These are phyloP conservation scores for Yponomeuta sedellus DNA, from an alignment of 2,888 invertebrate species.

Conservation along the genomic window DNA sequence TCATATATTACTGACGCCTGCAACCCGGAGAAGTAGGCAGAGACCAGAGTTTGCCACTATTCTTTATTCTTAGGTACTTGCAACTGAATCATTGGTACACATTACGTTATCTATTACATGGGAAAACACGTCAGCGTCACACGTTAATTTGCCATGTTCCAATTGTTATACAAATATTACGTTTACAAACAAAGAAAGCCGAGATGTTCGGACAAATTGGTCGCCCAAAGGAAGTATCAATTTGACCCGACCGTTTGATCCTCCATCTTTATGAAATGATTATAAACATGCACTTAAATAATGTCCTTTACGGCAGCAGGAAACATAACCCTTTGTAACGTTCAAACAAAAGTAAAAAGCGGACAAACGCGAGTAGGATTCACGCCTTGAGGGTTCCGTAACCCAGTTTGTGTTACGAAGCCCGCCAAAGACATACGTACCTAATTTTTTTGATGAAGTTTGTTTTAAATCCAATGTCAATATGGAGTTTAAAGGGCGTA, in stretches of 20 bases:
- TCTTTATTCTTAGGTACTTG: not conserved
- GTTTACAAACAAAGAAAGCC: not conserved
- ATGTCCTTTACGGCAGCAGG: not conserved
- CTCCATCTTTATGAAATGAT: slow-evolving; percentile 1
- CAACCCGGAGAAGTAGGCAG: too few species aligned
- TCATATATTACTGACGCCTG: too few species aligned
- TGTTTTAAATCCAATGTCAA: too few species aligned
- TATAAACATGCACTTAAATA: not conserved
- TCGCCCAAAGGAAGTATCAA: not conserved
- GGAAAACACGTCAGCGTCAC: not conserved
- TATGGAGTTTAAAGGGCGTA: too few species aligned
- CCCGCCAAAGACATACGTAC: too few species aligned
- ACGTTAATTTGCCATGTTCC: not conserved
- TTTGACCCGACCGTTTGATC: not conserved
- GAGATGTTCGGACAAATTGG: not conserved
- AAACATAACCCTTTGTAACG: not conserved
- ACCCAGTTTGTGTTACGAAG: too few species aligned
- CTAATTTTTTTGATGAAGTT: too few species aligned
- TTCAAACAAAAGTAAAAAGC: not conserved
- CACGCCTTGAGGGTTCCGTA: too few species aligned
- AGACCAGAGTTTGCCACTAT: too few species aligned
- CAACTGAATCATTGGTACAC: not conserved
- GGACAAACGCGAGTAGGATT: too few species aligned
- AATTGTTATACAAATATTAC: not conserved
- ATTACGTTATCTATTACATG: not conserved